Base-by-base conservation (phyloP, 2,797 vertebrate species). In the Molossus molossus region DNA sequence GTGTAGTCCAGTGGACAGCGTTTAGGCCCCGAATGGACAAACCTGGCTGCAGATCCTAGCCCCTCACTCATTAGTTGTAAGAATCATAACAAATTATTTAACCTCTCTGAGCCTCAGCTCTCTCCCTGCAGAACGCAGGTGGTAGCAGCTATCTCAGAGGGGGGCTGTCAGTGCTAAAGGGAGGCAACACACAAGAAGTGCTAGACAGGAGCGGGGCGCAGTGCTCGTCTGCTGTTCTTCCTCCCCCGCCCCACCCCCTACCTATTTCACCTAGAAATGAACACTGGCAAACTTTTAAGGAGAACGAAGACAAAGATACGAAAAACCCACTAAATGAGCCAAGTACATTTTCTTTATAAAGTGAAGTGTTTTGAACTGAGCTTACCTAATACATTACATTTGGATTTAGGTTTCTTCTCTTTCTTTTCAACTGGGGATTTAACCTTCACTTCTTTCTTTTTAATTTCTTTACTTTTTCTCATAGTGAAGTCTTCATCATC, bases 401-500 rank as follows among this genome's bases (percentile, higher is more conserved):
- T 98, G 50, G 96, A 98, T 50, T 97, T 62, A 37, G 27, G 85
- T 81, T 97, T 98, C 93, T 98, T 98, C 91, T 98, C 97, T 94
- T 98, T 98, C 97, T 98, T 98, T 55, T 84, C 87, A 53, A 45
- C 76, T 96, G 23, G 95, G 27, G 76, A 79, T 95, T 98, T 98
- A 96, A 64, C 48, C 53, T 95, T 97, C 25, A 53, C 98, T 91
- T 97, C 97, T 85, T 98, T 97, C 93, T 95, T 99, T 96, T 98
- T 98, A 18, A 86, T 97, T 97, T 98, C 98, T 95, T 97, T 98
- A 86, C 94, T 94, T 94, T 98, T 99, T 96, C 98, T 98, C 60
- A 98, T 29, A 1, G 97, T 97, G 97, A 99, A 99, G 64, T 99
- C 98, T 80, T 99, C 99, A 76, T 99, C 98, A 9, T 97, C 94